Conservation (phyloP, 2,113 vertebrate species). For the Dasyornis broadbenti region DNA sequence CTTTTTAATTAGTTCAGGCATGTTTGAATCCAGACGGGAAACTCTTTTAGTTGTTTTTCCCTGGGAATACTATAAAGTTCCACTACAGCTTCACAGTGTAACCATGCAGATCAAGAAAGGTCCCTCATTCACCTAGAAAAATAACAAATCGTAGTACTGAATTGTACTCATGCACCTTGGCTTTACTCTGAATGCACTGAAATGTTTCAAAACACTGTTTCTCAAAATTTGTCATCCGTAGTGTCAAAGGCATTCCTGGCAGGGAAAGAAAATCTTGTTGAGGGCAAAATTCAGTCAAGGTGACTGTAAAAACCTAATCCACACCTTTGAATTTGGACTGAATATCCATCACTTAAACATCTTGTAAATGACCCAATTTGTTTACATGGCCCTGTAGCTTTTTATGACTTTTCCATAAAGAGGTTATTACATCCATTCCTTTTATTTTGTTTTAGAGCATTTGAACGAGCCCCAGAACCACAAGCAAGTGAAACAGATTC, state of each 20-base stretch:
- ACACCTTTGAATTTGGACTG: conserved; percentile 53
- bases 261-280: background rate
- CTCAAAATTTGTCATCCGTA: background rate
- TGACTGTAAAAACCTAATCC: conserved; percentile 56
- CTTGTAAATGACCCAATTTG: conserved; percentile 76
- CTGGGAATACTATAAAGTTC: conserved; percentile 26
- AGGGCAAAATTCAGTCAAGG: conserved; percentile 34
- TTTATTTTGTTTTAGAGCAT: conserved; percentile 72
- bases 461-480: conserved; percentile 74
- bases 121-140: background rate
- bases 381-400: conserved; percentile 70
- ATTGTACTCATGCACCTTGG: background rate
- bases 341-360: conserved; percentile 68
- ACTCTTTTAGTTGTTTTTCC: conserved; percentile 38
- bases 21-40: conserved; percentile 60
- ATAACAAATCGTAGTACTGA: background rate
- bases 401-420: conserved; percentile 76
- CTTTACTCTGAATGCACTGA: background rate
- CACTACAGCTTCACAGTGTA: background rate
- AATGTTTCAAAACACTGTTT: background rate
- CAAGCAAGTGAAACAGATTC: conserved; percentile 68
- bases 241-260: background rate
- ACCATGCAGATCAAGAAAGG: background rate
- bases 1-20: conserved; percentile 66
- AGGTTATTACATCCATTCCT: conserved; percentile 74